Conservation (phyloP, 2,797 vertebrate genomes). For the Mus spretus region DNA sequence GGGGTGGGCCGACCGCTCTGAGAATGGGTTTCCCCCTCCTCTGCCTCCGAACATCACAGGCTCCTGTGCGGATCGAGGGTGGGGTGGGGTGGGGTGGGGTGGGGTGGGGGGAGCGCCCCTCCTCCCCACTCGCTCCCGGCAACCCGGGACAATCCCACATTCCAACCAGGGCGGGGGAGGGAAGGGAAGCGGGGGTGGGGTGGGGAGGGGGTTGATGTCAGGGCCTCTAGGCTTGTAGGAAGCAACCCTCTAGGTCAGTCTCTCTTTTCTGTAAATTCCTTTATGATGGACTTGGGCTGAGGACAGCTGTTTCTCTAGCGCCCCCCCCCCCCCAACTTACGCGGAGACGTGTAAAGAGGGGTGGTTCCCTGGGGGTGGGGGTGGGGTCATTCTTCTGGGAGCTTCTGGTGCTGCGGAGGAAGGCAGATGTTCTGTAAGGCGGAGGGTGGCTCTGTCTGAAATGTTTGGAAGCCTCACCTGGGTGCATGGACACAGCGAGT, state of each 20-base stretch:
- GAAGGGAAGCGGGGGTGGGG: background rate
- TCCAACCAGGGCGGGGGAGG: background rate
- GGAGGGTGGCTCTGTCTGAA: background rate
- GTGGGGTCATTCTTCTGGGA: background rate
- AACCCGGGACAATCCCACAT: background rate
- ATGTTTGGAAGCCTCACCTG: no score
- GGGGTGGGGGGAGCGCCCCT: background rate
- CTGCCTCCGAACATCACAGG: background rate
- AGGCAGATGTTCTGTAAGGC: background rate
- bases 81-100: background rate
- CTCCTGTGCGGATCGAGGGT: background rate
- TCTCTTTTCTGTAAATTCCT: slow-evolving; percentile 54
- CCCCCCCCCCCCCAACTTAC: background rate
- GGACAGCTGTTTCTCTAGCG: slow-evolving; percentile 27
- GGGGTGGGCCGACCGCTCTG: background rate
- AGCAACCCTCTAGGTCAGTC: background rate
- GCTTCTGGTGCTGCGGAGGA: background rate
- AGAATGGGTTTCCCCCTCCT: background rate
- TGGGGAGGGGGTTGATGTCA: background rate
- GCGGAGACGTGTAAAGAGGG: slow-evolving; percentile 14
- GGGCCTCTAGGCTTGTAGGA: background rate
- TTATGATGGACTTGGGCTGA: background rate
- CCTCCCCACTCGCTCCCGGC: background rate
- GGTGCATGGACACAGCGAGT: background rate
- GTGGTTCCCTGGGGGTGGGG: accelerated